Percentiles rank a stretch among this genome's conserved stretches.
Evolutionary conservation across 1,140 invertebrate genomes (phyloP).

Genomic region (Holcopasites calliopsidis): DNA sequence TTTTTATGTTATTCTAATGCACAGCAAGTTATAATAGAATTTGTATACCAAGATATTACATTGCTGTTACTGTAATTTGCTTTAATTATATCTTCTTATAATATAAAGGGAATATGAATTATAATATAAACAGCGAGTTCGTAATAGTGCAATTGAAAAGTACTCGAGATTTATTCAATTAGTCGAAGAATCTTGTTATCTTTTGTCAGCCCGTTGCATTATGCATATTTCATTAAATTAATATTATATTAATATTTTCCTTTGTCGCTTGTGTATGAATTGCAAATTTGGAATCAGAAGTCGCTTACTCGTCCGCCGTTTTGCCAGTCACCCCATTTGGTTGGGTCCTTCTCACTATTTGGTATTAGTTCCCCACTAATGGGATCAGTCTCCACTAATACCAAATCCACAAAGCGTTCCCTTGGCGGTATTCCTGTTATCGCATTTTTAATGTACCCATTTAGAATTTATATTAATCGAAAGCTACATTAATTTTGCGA

Average conservation of each 20-base stretch:
- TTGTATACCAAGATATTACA: too few species aligned
- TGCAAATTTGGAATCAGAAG: slow-evolving; percentile 58
- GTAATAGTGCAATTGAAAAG: too few species aligned
- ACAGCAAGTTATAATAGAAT: too few species aligned
- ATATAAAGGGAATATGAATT: too few species aligned
- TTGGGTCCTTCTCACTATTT: slow-evolving; percentile 68
- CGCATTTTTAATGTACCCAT: slow-evolving; percentile 5
- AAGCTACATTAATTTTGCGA: background rate
- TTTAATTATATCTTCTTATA: too few species aligned
- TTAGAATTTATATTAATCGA: background rate
- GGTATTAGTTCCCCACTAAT: slow-evolving; percentile 65
- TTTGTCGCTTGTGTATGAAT: slow-evolving; percentile 35
- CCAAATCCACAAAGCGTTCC: slow-evolving; percentile 62
- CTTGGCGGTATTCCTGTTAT: slow-evolving; percentile 47
- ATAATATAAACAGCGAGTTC: too few species aligned
- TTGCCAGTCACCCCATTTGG: slow-evolving; percentile 74
- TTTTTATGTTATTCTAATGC: background rate
- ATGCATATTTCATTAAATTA: slow-evolving; percentile 47
- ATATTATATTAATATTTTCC: slow-evolving; percentile 61
- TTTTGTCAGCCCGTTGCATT: too few species aligned
- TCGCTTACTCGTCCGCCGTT: slow-evolving; percentile 68
- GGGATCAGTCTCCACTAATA: slow-evolving; percentile 66
- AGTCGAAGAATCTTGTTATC: too few species aligned
- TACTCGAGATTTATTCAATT: too few species aligned
- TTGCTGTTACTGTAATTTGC: too few species aligned